Evolutionary conservation across 2,113 vertebrate genomes (phyloP), one percentile per base, ranked within the genome.

Genomic region (Entelurus aequoreus): DNA sequence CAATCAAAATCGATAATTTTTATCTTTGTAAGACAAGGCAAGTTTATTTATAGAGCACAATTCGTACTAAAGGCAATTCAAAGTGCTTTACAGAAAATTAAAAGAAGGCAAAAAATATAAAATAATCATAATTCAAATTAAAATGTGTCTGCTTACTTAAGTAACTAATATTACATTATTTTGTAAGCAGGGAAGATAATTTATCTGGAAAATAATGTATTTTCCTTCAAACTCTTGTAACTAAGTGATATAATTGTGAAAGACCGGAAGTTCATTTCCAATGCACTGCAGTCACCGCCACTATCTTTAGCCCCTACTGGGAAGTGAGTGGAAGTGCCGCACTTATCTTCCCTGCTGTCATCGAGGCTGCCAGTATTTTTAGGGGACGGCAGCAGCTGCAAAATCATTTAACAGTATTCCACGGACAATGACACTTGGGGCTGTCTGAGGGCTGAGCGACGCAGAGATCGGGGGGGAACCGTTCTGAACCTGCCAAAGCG

Each of bases 351-450:
- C 82, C 86, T 86, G 88, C 90, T 92, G 90, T 92, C 90, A 92
- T 91, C 83, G 69, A 85, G 86, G 84, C 89, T 77, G 86, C 71
- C 78, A 78, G 90, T 92, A 92, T 91, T 92, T 92, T 92, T 91
- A 91, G 89, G 78, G 86, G 88, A 84, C 86, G 74, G 90, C 87
- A 88, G 87, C 90, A 91, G 90, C 90, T 92, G 90, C 89, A 87
- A 90, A 92, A 92, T 88, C 90, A 92, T 91, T 91, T 92, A 92
- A 89, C 75, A 76, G 85, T 88, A 86, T 87, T 91, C 87, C 79
- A 87, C 15, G 87, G 90, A 91, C 90, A 92, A 92, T 92, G 88
- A 89, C 88, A 91, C 86, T 86, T 73, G 75, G 75, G 88, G 86
- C 86, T 89, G 86, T 86, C 88, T 80, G 35, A 71, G 77, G 74